Percentiles rank a stretch among this genome's conserved stretches.
Conservation (phyloP, 2,888 invertebrate species). For the Acanthococcus lagerstroemiae region DNA sequence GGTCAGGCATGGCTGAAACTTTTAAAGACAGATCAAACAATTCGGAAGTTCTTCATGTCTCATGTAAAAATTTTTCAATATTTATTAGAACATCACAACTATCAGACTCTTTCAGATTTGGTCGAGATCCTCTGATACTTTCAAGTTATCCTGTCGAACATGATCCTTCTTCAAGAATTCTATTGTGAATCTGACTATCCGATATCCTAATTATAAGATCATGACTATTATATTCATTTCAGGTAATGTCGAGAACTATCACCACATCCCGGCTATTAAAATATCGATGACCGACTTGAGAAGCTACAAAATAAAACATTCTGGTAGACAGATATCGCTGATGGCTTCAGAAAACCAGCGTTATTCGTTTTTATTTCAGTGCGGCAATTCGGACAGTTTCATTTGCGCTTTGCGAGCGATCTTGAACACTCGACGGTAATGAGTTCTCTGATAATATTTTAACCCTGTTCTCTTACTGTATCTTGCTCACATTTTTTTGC, state of each 20-base stretch:
- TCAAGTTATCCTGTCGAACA: too few relatives aligned
- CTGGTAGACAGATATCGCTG: slow-evolving; percentile 33
- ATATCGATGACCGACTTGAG: slow-evolving; percentile 50
- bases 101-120: too few relatives aligned
- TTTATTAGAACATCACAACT: too few relatives aligned
- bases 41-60: too few relatives aligned
- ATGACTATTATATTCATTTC: neutral
- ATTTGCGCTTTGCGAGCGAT: slow-evolving; percentile 53
- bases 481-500: neutral
- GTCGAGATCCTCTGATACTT: too few relatives aligned
- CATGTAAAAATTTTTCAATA: too few relatives aligned
- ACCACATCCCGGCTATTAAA: slow-evolving; percentile 4
- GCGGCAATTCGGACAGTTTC: slow-evolving; percentile 73
- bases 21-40: too few relatives aligned
- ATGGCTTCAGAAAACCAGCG: neutral
- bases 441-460: neutral
- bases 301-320: slow-evolving; percentile 50
- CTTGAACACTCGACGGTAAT: slow-evolving; percentile 46
- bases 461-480: neutral
- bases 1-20: too few relatives aligned
- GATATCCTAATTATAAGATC: too few relatives aligned
- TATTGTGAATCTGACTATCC: too few relatives aligned
- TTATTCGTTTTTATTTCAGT: slow-evolving; percentile 73
- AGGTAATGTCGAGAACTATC: slow-evolving; percentile 20
- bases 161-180: too few relatives aligned